phyloP scores from a whole-genome alignment of 2,888 invertebrate genomes.

The Phaonia tiefii region DNA sequence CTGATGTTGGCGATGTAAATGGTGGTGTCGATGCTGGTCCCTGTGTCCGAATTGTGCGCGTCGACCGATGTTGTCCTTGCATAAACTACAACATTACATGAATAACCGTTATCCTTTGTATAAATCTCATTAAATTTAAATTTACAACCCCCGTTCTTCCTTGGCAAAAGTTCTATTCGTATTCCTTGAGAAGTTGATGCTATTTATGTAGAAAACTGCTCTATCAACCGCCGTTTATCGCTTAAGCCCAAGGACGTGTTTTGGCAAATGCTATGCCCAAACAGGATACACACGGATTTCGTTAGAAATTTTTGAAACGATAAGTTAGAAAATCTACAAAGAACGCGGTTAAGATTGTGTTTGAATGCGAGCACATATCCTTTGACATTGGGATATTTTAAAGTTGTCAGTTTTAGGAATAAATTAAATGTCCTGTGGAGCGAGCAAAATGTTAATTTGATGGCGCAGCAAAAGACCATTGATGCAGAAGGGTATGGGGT shows the following conservation, averaged over 20 bases:
- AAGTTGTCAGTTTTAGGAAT: background rate
- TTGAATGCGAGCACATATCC: background rate
- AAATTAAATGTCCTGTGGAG: background rate
- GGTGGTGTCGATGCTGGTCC: background rate
- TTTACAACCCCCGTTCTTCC: background rate
- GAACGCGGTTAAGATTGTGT: too few species aligned
- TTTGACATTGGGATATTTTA: background rate
- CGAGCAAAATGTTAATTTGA: background rate
- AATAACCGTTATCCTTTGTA: background rate
- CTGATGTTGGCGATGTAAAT: background rate
- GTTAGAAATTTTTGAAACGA: background rate
- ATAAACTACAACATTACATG: background rate
- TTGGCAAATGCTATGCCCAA: background rate
- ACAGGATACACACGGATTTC: background rate
- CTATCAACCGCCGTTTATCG: background rate
- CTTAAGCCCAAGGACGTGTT: background rate
- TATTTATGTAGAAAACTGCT: background rate
- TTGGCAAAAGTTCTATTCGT: too few species aligned
- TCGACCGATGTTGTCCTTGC: background rate
- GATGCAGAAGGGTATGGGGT: background rate
- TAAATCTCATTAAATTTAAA: slow-evolving; percentile 19
- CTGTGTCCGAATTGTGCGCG: too few species aligned
- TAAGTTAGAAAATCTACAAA: background rate
- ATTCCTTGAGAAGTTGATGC: too few species aligned
- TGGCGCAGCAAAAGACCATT: background rate